phyloP scores from a whole-genome alignment of 64 coral and sea anemone genomes.

The Hydrozoanthus tunicans region DNA sequence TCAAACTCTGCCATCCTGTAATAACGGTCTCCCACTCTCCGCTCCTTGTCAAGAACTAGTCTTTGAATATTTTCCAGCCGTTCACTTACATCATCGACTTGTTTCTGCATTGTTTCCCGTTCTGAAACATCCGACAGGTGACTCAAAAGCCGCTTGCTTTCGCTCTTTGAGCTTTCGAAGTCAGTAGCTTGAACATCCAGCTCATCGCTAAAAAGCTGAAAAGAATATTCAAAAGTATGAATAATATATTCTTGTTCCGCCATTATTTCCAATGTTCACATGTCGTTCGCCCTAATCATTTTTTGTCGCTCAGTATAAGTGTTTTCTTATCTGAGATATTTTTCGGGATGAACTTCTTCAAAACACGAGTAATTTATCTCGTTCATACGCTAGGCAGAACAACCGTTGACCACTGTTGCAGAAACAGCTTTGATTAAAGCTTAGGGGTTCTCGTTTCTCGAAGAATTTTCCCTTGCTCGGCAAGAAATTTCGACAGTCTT shows the following conservation, averaged over 20 bases:
- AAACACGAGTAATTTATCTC: conserved; percentile 8
- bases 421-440: background rate
- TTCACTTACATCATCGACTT: conserved; percentile 69
- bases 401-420: background rate
- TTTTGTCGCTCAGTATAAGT: background rate
- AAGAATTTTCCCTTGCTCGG: background rate
- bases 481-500: background rate
- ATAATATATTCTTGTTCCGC: conserved; percentile 40
- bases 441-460: background rate
- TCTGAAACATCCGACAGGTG: conserved; percentile 61
- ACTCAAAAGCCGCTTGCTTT: conserved; percentile 69
- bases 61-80: conserved; percentile 73
- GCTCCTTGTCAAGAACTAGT: conserved; percentile 65
- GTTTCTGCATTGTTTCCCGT: conserved; percentile 43
- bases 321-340: background rate
- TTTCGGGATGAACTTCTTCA: background rate
- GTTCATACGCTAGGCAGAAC: background rate
- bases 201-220: conserved; percentile 87
- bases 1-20: conserved; percentile 71
- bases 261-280: conserved; percentile 22
- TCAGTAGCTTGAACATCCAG: conserved; percentile 66
- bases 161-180: conserved; percentile 77
- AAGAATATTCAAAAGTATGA: conserved; percentile 65
- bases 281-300: background rate
- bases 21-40: conserved; percentile 54